Evolutionary conservation across 2,113 vertebrate genomes (phyloP), one percentile per base, ranked within the genome.

Genomic region (Chionodraco myersi): DNA sequence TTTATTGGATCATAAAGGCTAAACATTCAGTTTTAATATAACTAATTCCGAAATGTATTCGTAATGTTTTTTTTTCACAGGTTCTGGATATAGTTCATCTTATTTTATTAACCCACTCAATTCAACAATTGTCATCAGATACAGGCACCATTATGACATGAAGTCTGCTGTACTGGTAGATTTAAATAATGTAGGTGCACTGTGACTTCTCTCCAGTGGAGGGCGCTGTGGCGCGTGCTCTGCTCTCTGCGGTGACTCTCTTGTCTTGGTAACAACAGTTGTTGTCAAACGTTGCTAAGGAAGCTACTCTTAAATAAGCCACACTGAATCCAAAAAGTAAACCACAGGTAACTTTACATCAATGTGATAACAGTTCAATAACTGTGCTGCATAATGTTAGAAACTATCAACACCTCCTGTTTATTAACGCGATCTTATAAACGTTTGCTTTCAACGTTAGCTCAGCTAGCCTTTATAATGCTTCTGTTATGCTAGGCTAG

Each of bases 281-380:
- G 44, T 93, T 93, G 83, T 87, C 85, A 92, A 82, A 79, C 92
- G 93, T 94, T 93, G 92, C 92, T 92, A 94, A 90, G 94, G 92
- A 93, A 93, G 71, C 77, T 78, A 59, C 10, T 56, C 51, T n/a
- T 48, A 58, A 70, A 75, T 47, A 58, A 72, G 34, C 60, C 64
- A 6, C 12, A 15, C 16, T 30, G 52, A 48, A 9, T 53, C 15
- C 13, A 58, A 47, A 23, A 36, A 0, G 41, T 74, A 15, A 36
- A 69, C 56, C 2, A 71, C 18, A 91, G 86, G 86, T 85, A 88
- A 73, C 14, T 36, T 34, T 7, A 15, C 23, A 23, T 34, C 36
- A 30, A 0, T 14, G 4, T 26, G 14, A 67, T 10, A 18, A 34
- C 13, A 49, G 12, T 30, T 5, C 26, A 41, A 82, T 5, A 52